These are phyloP conservation scores for Leuciscus idus DNA, from an alignment of 2,113 vertebrate genomes.

Conservation along the genomic window DNA sequence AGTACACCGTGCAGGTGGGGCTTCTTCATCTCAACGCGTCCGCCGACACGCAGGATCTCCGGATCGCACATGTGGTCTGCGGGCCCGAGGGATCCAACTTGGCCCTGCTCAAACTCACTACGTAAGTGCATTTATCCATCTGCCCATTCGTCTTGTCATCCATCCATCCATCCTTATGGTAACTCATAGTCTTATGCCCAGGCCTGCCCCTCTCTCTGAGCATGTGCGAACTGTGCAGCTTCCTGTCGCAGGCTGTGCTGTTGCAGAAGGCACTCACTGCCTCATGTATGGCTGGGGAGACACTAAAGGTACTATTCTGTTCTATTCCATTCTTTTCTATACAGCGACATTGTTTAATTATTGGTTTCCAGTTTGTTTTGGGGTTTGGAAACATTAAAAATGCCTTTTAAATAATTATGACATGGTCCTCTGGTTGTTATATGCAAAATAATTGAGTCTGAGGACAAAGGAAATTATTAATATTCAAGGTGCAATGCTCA, in stretches of 20 bases:
- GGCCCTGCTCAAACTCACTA: conserved; percentile 87
- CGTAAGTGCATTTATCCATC: conserved; percentile 61
- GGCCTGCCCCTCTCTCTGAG: conserved; percentile 86
- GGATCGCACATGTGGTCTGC: conserved; percentile 88
- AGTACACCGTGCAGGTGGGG: conserved; percentile 91
- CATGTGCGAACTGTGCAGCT: conserved; percentile 88
- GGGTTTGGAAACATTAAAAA: background rate
- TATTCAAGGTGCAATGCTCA: background rate
- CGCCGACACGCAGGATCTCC: conserved; percentile 78
- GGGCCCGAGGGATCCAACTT: conserved; percentile 91
- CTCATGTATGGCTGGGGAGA: conserved; percentile 98
- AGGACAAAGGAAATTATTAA: background rate
- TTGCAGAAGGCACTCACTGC: conserved; percentile 88
- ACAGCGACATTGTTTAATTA: background rate
- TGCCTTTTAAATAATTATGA: background rate
- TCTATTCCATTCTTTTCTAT: conserved; percentile 38
- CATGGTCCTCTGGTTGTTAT: background rate
- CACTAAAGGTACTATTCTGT: conserved; percentile 86
- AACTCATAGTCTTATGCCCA: conserved; percentile 58
- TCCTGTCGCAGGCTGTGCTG: conserved; percentile 91
- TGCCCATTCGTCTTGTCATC: background rate
- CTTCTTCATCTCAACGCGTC: conserved; percentile 86
- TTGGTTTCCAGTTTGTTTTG: background rate
- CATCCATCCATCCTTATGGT: background rate
- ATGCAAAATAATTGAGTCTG: background rate